Evolutionary conservation across 2,888 invertebrate genomes (phyloP).

Genomic region (Chromoteleia sp.): DNA sequence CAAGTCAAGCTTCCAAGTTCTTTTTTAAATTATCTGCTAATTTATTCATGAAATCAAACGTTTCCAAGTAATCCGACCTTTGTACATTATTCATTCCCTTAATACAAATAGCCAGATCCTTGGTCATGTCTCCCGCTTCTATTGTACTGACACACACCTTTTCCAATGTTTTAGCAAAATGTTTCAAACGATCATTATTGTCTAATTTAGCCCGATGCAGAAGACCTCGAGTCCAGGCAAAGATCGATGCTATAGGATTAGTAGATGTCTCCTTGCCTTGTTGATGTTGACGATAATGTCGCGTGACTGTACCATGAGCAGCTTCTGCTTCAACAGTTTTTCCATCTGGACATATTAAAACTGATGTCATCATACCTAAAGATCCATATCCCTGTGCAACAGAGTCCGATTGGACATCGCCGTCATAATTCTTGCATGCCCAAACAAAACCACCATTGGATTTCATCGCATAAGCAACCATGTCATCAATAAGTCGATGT

Average conservation of each 20-base stretch:
- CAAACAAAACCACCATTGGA: conserved; percentile 99
- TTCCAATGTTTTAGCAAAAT: conserved; percentile 95
- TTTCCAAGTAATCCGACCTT: conserved; percentile 95
- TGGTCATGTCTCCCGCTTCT: conserved; percentile 98
- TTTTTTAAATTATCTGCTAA: conserved; percentile 94
- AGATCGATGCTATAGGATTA: conserved; percentile 99
- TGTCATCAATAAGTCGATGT: conserved; percentile 98
- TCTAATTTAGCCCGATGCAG: conserved; percentile 97
- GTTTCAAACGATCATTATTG: conserved; percentile 90
- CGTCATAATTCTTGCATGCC: conserved; percentile 99
- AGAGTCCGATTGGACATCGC: conserved; percentile 99
- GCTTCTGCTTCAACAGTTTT: conserved; percentile 99
- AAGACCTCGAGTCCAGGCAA: conserved; percentile 98
- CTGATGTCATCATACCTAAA: conserved; percentile 99
- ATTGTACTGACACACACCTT: conserved; percentile 97
- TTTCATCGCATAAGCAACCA: conserved; percentile 99
- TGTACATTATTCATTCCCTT: conserved; percentile 94
- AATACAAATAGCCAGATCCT: conserved; percentile 99
- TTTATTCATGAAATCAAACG: conserved; percentile 98
- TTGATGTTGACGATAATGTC: conserved; percentile 95
- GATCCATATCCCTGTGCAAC: conserved; percentile 99
- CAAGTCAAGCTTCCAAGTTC: conserved; percentile 86
- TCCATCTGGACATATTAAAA: conserved; percentile 98
- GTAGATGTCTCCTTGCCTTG: conserved; percentile 99
- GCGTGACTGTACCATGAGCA: conserved; percentile 98